Conservation (phyloP, 2,888 invertebrate genomes). For the Orchestes rusci region DNA sequence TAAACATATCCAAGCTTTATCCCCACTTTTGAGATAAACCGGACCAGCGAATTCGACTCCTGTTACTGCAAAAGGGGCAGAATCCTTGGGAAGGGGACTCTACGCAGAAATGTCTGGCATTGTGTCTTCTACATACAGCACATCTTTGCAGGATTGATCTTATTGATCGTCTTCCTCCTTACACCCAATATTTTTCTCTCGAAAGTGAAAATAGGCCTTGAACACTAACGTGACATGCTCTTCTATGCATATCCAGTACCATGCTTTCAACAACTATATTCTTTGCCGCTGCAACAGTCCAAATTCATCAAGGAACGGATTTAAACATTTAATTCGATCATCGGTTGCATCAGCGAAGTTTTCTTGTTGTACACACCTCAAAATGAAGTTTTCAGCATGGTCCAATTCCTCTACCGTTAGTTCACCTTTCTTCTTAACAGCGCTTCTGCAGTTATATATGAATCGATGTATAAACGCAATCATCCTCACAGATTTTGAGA, state of each 20-base stretch:
- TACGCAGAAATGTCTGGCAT: conserved; percentile 22
- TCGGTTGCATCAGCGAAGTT: conserved; percentile 6
- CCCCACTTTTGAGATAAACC: conserved; percentile 33
- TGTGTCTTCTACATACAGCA: too few species aligned
- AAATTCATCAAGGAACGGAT: conserved; percentile 4
- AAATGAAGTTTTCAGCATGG: conserved; percentile 13
- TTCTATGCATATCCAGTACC: conserved; percentile 18
- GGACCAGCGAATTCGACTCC: conserved; percentile 30
- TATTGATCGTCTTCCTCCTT: conserved; percentile 24
- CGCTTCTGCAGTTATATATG: conserved; percentile 8
- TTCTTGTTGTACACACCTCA: conserved; percentile 15
- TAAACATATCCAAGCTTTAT: conserved; percentile 25
- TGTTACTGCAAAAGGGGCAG: conserved; percentile 23
- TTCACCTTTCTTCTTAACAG: conserved; percentile 4
- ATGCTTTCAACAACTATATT: conserved; percentile 14
- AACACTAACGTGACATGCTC: conserved; percentile 21
- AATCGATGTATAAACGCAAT: conserved; percentile 18
- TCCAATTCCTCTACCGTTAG: conserved; percentile 10
- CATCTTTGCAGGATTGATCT: conserved; percentile 20
- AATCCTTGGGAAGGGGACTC: conserved; percentile 28
- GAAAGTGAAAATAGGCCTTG: conserved; percentile 25
- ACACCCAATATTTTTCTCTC: conserved; percentile 28
- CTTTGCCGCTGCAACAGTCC: conserved; percentile 15
- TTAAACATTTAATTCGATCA: not conserved
- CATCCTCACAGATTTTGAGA: conserved; percentile 17